These are phyloP conservation scores for Andrena trimmerana DNA, from an alignment of 2,888 invertebrate genomes.

Conservation along the genomic window DNA sequence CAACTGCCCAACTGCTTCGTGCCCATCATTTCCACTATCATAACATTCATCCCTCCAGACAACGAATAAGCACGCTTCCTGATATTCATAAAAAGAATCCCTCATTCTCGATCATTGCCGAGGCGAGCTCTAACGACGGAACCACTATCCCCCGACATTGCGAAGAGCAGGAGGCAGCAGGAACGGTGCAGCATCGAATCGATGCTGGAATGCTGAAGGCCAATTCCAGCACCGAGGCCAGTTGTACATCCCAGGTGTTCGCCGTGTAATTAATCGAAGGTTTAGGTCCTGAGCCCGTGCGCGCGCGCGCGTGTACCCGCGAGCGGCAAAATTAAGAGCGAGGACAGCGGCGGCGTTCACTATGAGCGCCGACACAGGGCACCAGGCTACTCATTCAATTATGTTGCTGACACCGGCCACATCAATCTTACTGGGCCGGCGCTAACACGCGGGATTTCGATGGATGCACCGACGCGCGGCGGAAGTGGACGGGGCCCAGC, in stretches of 20 bases:
- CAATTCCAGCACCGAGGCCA: constrained; percentile 60
- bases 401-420: constrained; percentile 82
- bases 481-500: constrained; percentile 51
- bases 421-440: constrained; percentile 80
- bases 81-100: background rate
- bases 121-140: background rate
- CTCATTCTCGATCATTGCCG: background rate
- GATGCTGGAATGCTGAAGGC: constrained; percentile 67
- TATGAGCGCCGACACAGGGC: constrained; percentile 72
- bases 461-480: constrained; percentile 51
- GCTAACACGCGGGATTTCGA: constrained; percentile 72
- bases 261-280: constrained; percentile 80
- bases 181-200: constrained; percentile 50
- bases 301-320: constrained; percentile 66
- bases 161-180: constrained; percentile 12
- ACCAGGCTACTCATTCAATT: constrained; percentile 83
- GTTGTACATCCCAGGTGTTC: constrained; percentile 76
- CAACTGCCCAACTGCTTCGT: no score
- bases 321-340: constrained; percentile 78
- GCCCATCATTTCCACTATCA: background rate
- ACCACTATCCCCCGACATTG: background rate
- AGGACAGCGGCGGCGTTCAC: constrained; percentile 71
- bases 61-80: constrained; percentile 1
- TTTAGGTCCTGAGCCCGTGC: constrained; percentile 66
- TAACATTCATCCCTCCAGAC: background rate